These are phyloP conservation scores for Schizaphis graminum DNA, from an alignment of 2,888 invertebrate species.

Conservation along the genomic window DNA sequence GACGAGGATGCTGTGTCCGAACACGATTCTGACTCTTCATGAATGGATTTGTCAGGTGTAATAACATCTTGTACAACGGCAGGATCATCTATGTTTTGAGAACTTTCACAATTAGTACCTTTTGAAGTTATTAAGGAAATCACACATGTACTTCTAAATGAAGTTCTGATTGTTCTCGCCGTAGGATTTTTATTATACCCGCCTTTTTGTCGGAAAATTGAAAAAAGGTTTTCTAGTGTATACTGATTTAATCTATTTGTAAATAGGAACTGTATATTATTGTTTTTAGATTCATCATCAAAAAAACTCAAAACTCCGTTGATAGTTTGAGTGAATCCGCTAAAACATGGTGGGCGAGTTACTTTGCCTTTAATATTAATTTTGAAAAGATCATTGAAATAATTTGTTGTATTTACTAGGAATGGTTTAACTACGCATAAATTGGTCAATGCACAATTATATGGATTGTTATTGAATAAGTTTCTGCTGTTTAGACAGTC, in stretches of 20 bases:
- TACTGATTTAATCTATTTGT: not conserved
- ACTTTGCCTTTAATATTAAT: not conserved
- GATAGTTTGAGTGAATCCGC: not conserved
- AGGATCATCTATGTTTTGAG: not conserved
- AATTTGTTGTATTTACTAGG: not conserved
- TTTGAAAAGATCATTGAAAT: not conserved
- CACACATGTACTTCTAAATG: not conserved
- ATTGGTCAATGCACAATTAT: not conserved
- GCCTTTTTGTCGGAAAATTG: conserved; percentile 13
- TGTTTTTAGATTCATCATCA: not conserved
- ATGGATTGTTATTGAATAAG: conserved; percentile 7
- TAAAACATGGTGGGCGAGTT: not conserved
- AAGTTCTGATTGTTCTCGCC: conserved; percentile 15
- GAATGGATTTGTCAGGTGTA: not conserved
- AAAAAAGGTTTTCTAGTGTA: not conserved
- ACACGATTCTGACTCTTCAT: not conserved
- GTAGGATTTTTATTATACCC: conserved; percentile 23
- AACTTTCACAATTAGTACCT: not conserved
- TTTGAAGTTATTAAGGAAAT: not conserved
- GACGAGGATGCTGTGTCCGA: conserved; percentile 12
- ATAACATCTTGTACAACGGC: not conserved
- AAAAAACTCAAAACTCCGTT: not conserved
- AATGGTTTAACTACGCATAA: not conserved
- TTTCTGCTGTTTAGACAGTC: conserved; percentile 29
- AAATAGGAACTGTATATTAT: not conserved